Evolutionary conservation across 1,140 invertebrate genomes (phyloP).

Genomic region (Arctopsyche grandis): DNA sequence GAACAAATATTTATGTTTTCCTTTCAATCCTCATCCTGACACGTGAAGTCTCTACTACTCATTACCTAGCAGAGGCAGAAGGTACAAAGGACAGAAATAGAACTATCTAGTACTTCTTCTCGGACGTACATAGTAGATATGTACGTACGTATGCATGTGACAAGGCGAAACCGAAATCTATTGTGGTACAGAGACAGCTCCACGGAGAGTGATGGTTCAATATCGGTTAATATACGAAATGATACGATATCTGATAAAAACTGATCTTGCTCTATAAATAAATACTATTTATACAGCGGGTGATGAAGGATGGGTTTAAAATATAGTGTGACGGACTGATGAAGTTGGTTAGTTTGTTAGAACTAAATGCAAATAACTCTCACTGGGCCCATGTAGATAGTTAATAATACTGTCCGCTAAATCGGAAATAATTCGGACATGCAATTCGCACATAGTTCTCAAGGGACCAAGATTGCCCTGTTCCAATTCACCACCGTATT

Average conservation of each 20-base stretch:
- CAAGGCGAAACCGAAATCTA: neutral
- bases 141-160: neutral
- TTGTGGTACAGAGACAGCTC: neutral
- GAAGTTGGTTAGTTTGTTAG: neutral
- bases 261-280: too few relatives aligned
- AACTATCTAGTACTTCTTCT: neutral
- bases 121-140: neutral
- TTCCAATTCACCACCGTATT: too few relatives aligned
- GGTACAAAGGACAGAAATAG: conserved; percentile 18
- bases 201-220: too few relatives aligned
- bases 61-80: neutral
- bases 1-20: conserved; percentile 50
- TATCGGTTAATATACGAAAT: neutral
- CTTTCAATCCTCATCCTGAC: conserved; percentile 42
- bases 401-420: neutral
- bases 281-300: too few relatives aligned
- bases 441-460: conserved; percentile 13
- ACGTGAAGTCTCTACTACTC: conserved; percentile 28
- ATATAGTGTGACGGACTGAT: too few relatives aligned
- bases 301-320: too few relatives aligned
- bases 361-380: neutral
- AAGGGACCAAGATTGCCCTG: neutral
- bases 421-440: neutral
- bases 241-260: neutral
- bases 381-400: neutral